Conservation (phyloP, 2,797 vertebrate species). For the Cyclopterus lumpus region DNA sequence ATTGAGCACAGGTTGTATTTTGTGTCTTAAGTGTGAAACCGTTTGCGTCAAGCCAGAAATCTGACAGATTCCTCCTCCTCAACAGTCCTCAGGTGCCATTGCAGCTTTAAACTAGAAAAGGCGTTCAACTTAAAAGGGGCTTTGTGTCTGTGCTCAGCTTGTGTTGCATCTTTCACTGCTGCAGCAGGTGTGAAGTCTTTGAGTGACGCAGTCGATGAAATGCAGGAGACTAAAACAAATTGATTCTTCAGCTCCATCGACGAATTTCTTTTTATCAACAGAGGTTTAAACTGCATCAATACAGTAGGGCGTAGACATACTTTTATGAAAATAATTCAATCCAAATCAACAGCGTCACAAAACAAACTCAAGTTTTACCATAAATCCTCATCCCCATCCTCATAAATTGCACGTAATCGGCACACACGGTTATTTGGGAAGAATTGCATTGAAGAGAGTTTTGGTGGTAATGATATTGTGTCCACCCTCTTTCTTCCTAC, state of each 20-base stretch:
- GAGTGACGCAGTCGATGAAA: slow-evolving; percentile 37
- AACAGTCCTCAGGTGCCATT: slow-evolving; percentile 46
- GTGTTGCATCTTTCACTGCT: slow-evolving; percentile 52
- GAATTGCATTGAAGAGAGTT: not conserved
- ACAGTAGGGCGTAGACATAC: not conserved
- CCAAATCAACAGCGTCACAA: not conserved
- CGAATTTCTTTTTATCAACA: not conserved
- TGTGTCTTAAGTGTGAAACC: slow-evolving; percentile 54
- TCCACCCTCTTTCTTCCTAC: not conserved
- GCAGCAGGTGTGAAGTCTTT: slow-evolving; percentile 60
- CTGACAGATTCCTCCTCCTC: slow-evolving; percentile 53
- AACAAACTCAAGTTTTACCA: not conserved
- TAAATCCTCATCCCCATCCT: not conserved
- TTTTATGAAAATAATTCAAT: not conserved
- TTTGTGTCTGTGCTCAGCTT: slow-evolving; percentile 30
- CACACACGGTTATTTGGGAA: not conserved
- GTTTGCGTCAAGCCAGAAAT: slow-evolving; percentile 45
- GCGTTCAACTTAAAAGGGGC: slow-evolving; percentile 37
- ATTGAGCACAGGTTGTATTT: slow-evolving; percentile 56
- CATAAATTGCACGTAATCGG: not conserved
- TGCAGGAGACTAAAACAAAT: slow-evolving; percentile 35
- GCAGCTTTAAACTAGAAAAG: slow-evolving; percentile 34
- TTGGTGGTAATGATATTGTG: not conserved
- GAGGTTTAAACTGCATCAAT: not conserved
- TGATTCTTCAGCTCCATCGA: slow-evolving; percentile 16